Evolutionary conservation across 2,113 vertebrate genomes (phyloP), one percentile per base, ranked within the genome.

Genomic region (Callipepla squamata): DNA sequence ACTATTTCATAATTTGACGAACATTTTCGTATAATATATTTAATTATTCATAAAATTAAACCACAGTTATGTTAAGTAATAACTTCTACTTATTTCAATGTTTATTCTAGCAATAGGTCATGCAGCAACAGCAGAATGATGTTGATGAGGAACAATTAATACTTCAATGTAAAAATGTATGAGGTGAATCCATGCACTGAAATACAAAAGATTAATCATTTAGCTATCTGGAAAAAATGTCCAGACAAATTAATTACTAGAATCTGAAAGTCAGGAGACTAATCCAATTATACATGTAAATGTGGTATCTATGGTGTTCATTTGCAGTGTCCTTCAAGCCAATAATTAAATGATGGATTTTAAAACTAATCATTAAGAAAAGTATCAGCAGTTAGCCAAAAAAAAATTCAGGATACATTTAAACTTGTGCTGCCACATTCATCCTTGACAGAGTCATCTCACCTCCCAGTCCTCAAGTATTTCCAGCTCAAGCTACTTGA

Each of bases 201-300:
- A 90, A 96, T 96, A 89, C 65, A 85, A 94, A 90, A 92, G 77
- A 97, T 86, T 93, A 95, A 95, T 96, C 69, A 95, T 86, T 95
- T 86, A 93, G 75, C 79, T 96, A 92, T 81, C 90, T 84, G 42
- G 53, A 87, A 93, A 92, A 91, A 92, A 85, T 78, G 45, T 6
- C 19, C 61, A 96, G 83, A 90, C 67, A 87, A 97, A 96, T 96
- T 97, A 97, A 97, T 97, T 95, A 88, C 90, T 90, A 80, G 50
- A 89, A 97, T 97, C 63, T 96, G 93, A 97, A 98, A 97, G 89
- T 91, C 91, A 95, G 91, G 75, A 89, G 81, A 92, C 86, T 96
- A 95, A 97, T 97, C 66, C 23, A 57, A 97, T 98, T 97, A 97
- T 97, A 96, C 82, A 96, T 95, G 95, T 95, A 97, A 97, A 98